A percentile compares a stretch with the other conserved stretches of the same genome.
These are phyloP conservation scores for Mionectes macconnelli DNA, from an alignment of 2,113 vertebrate species.

Conservation along the genomic window DNA sequence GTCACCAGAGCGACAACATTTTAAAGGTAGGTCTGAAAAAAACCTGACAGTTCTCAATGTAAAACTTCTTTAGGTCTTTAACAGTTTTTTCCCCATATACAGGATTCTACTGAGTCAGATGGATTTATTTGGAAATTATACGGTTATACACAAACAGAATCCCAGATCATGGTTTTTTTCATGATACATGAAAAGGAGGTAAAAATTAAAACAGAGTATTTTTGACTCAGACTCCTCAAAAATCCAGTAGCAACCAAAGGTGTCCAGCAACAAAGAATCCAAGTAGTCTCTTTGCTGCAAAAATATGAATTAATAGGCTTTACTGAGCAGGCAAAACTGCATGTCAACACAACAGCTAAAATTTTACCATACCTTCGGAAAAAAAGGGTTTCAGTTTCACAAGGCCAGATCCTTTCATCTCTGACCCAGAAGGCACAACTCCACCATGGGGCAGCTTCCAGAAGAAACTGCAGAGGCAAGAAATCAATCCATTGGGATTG, in stretches of 20 bases:
- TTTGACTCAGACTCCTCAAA: neutral
- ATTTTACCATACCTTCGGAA: neutral
- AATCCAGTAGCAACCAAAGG: neutral
- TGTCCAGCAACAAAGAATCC: neutral
- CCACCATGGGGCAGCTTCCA: neutral
- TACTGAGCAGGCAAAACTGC: neutral
- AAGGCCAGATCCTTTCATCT: conserved; percentile 44
- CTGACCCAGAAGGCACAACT: conserved; percentile 41
- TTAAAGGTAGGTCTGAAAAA: neutral
- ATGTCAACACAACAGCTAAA: conserved; percentile 1
- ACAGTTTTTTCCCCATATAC: neutral
- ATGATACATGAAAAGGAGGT: neutral
- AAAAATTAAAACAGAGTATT: neutral
- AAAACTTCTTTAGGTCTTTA: neutral
- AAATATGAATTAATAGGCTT: neutral
- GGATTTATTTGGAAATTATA: neutral
- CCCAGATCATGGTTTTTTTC: neutral
- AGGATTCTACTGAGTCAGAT: neutral
- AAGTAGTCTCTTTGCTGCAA: neutral
- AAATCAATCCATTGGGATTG: neutral
- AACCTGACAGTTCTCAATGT: neutral
- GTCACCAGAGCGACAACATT: neutral
- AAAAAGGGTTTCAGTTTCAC: neutral
- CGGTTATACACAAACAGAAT: neutral
- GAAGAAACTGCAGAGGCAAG: neutral